Percentiles rank a stretch among this genome's conserved stretches.
phyloP scores from a whole-genome alignment of 2,888 invertebrate genomes.

The Parasteatoda lunata region DNA sequence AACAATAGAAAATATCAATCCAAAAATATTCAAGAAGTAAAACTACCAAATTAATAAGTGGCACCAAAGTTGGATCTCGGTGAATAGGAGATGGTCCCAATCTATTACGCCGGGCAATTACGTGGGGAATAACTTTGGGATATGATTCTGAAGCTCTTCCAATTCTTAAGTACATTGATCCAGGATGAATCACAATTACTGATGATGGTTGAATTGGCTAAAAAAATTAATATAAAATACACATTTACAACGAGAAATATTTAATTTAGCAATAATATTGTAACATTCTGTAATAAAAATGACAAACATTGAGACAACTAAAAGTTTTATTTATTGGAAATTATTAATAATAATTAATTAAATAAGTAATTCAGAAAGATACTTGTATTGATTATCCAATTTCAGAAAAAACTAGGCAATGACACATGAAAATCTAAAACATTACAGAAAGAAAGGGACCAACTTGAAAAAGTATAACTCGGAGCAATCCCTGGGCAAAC shows the following conservation, averaged over 20 bases:
- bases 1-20: too few relatives aligned
- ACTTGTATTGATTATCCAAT: neutral
- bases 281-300: neutral
- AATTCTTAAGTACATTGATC: conserved; percentile 90
- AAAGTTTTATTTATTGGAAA: neutral
- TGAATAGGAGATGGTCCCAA: conserved; percentile 66
- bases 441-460: too few relatives aligned
- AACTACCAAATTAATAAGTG: conserved; percentile 67
- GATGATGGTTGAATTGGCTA: conserved; percentile 82
- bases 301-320: neutral
- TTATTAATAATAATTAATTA: neutral
- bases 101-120: conserved; percentile 82
- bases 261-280: neutral
- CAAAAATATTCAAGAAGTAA: neutral
- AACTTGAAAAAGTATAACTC: too few relatives aligned
- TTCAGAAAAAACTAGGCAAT: neutral
- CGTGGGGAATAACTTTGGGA: conserved; percentile 89
- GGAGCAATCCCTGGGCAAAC: too few relatives aligned
- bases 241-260: neutral
- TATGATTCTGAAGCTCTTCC: conserved; percentile 92
- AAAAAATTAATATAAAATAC: conserved; percentile 5
- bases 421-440: too few relatives aligned
- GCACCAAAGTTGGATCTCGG: conserved; percentile 70
- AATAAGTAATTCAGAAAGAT: neutral
- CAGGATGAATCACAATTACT: conserved; percentile 95